Evolutionary conservation across 2,113 vertebrate species (phyloP).

Genomic region (Rhizomys pruinosus): DNA sequence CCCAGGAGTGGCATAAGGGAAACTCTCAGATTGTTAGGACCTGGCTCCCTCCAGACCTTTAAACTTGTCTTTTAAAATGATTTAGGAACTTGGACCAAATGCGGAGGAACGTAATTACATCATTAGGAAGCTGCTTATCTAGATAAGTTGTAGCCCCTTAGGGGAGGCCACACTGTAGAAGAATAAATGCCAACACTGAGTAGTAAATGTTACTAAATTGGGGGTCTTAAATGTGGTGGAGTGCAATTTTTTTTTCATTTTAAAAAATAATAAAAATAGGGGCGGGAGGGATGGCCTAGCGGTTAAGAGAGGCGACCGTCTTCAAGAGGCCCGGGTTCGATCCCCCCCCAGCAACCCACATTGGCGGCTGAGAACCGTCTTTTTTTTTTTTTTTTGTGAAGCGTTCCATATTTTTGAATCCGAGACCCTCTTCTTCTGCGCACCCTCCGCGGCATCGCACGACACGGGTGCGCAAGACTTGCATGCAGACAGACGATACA

Average conservation of each 20-base stretch:
- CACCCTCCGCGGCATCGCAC: too few relatives aligned
- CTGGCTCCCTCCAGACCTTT: background rate
- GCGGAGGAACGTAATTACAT: background rate
- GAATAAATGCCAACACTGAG: background rate
- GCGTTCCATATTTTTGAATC: too few relatives aligned
- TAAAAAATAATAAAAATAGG: too few relatives aligned
- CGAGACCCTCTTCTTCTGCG: too few relatives aligned
- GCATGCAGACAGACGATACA: too few relatives aligned
- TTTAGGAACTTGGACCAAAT: constrained; percentile 50
- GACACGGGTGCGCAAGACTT: too few relatives aligned
- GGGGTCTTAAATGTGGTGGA: constrained; percentile 17
- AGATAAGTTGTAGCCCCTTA: background rate
- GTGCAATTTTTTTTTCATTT: background rate
- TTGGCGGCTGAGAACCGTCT: too few relatives aligned
- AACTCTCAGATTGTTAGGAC: background rate
- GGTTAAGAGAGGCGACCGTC: too few relatives aligned
- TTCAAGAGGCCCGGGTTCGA: too few relatives aligned
- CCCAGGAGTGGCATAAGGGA: background rate
- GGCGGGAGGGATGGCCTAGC: too few relatives aligned
- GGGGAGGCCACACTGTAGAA: background rate
- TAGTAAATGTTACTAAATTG: constrained; percentile 18
- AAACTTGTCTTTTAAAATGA: background rate
- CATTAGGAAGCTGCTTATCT: background rate
- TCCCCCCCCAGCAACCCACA: too few relatives aligned
- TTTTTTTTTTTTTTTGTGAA: too few relatives aligned